Evolutionary conservation across 2,113 vertebrate genomes (phyloP).

Genomic region (Tychaedon coryphoeus): DNA sequence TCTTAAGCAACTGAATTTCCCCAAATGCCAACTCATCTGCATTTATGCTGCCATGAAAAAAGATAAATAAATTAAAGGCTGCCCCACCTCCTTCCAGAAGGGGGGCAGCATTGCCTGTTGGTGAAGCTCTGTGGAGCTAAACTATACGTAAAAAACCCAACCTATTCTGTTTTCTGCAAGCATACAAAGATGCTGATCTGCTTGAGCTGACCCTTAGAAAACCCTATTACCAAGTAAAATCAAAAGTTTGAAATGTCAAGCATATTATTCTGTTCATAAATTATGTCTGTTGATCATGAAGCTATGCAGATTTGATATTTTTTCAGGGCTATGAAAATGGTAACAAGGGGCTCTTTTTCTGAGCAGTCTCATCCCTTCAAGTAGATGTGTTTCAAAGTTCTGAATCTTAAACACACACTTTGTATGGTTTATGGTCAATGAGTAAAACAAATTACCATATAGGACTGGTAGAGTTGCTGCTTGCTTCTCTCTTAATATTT

Average conservation of each 20-base stretch:
- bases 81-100: not conserved
- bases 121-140: not conserved
- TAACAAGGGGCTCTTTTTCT: slow-evolving; percentile 29
- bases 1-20: slow-evolving; percentile 73
- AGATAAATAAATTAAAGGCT: not conserved
- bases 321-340: slow-evolving; percentile 40
- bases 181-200: not conserved
- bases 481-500: not conserved
- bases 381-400: not conserved
- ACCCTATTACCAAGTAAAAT: slow-evolving; percentile 1
- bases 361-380: not conserved
- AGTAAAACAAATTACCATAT: not conserved
- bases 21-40: not conserved
- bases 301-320: slow-evolving; percentile 11
- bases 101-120: not conserved
- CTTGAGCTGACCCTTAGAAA: not conserved
- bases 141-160: not conserved
- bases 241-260: slow-evolving; percentile 4
- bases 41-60: not conserved
- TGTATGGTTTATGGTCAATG: not conserved
- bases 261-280: not conserved
- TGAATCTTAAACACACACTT: not conserved
- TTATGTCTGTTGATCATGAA: slow-evolving; percentile 6
- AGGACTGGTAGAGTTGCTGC: not conserved
- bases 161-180: not conserved